Conservation (phyloP, 2,113 vertebrate species). For the Conger conger region DNA sequence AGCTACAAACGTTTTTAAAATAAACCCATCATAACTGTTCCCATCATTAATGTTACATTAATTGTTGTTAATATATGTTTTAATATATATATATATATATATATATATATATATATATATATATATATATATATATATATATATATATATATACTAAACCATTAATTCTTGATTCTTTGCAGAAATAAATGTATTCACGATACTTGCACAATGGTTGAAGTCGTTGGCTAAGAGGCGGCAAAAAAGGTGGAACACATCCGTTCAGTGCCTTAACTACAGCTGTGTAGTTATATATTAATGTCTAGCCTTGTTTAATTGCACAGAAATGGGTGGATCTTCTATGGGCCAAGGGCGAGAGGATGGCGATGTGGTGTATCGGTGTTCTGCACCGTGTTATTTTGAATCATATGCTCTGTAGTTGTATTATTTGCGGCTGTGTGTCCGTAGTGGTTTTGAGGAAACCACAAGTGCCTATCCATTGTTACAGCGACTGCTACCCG, state of each 20-base stretch:
- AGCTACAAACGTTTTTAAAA: too few relatives aligned
- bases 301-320: neutral
- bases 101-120: too few relatives aligned
- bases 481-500: neutral
- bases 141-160: too few relatives aligned
- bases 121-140: too few relatives aligned
- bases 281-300: neutral
- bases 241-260: neutral
- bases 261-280: neutral
- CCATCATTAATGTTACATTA: too few relatives aligned
- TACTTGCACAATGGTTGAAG: too few relatives aligned
- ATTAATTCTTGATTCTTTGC: neutral
- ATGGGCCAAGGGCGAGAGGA: neutral
- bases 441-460: neutral
- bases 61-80: too few relatives aligned
- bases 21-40: too few relatives aligned
- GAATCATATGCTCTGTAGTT: slow-evolving; percentile 10
- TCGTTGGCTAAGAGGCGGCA: neutral
- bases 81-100: too few relatives aligned
- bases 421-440: neutral
- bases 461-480: neutral
- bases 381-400: neutral
- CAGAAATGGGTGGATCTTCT: neutral
- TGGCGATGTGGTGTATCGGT: neutral
- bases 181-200: neutral